These are phyloP conservation scores for Luehdorfia chinensis DNA, from an alignment of 1,140 invertebrate genomes.

Conservation along the genomic window DNA sequence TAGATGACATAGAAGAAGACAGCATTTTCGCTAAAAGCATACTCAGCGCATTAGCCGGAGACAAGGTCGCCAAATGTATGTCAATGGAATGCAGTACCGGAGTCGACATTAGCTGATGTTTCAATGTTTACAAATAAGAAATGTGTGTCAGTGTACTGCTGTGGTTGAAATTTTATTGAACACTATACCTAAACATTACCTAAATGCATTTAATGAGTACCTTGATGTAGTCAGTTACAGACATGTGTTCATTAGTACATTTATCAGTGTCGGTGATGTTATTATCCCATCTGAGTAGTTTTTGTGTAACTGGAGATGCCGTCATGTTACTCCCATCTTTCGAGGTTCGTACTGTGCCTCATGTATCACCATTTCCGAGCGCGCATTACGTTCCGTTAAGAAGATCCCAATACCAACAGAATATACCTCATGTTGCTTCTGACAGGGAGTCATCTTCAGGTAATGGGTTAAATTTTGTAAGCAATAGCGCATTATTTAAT, in stretches of 20 bases:
- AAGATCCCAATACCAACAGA: neutral
- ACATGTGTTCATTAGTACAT: slow-evolving; percentile 6
- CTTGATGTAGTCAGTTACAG: neutral
- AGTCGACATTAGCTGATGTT: slow-evolving; percentile 59
- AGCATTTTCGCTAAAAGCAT: slow-evolving; percentile 55
- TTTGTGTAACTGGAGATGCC: slow-evolving; percentile 1
- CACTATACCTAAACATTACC: neutral
- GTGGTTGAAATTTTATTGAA: slow-evolving; percentile 10
- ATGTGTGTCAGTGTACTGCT: slow-evolving; percentile 31
- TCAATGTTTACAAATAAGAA: slow-evolving; percentile 34
- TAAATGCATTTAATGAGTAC: no score
- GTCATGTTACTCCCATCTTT: slow-evolving; percentile 4
- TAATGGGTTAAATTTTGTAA: neutral
- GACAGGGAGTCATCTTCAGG: neutral
- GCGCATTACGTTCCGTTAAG: neutral
- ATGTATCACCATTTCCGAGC: neutral
- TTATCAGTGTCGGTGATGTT: slow-evolving; percentile 1
- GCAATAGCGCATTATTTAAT: neutral
- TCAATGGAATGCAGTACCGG: slow-evolving; percentile 66
- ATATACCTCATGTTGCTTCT: neutral
- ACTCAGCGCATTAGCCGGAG: slow-evolving; percentile 57
- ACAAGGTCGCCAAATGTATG: slow-evolving; percentile 69
- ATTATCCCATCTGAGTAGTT: neutral
- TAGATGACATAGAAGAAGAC: slow-evolving; percentile 61
- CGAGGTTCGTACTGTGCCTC: slow-evolving; percentile 5